phyloP scores from a whole-genome alignment of 2,888 invertebrate species.

The Horisme vitalbata region DNA sequence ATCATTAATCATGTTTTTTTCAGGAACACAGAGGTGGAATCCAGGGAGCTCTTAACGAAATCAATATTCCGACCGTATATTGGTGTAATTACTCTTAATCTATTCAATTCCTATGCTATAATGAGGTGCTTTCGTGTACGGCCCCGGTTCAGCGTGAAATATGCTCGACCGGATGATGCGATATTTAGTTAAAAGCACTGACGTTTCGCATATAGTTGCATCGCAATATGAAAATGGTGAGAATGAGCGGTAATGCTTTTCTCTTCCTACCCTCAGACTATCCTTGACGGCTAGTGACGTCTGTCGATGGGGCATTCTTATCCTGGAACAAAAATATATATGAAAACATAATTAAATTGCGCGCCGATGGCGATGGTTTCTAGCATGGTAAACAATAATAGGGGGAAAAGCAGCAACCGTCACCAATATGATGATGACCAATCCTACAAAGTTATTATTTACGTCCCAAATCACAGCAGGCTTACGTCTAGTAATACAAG shows the following conservation, averaged over 20 bases:
- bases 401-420: no score
- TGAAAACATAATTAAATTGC: not conserved
- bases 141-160: conserved; percentile 8
- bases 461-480: no score
- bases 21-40: conserved; percentile 69
- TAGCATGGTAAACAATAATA: no score
- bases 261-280: conserved; percentile 11
- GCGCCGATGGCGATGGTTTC: no score
- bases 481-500: no score
- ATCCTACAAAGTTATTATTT: no score
- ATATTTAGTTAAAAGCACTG: conserved; percentile 48
- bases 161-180: conserved; percentile 30
- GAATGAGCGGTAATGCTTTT: conserved; percentile 13
- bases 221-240: conserved; percentile 9
- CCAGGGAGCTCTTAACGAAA: conserved; percentile 70
- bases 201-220: conserved; percentile 18
- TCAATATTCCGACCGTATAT: conserved; percentile 65
- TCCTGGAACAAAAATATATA: conserved; percentile 14
- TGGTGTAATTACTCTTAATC: conserved; percentile 76
- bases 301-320: conserved; percentile 8
- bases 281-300: conserved; percentile 14
- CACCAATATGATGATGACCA: no score
- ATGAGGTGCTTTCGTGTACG: conserved; percentile 50
- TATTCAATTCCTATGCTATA: conserved; percentile 80
- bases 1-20: conserved; percentile 52